These are phyloP conservation scores for Nephrotoma guestfalica DNA, from an alignment of 2,888 invertebrate species.

Conservation along the genomic window DNA sequence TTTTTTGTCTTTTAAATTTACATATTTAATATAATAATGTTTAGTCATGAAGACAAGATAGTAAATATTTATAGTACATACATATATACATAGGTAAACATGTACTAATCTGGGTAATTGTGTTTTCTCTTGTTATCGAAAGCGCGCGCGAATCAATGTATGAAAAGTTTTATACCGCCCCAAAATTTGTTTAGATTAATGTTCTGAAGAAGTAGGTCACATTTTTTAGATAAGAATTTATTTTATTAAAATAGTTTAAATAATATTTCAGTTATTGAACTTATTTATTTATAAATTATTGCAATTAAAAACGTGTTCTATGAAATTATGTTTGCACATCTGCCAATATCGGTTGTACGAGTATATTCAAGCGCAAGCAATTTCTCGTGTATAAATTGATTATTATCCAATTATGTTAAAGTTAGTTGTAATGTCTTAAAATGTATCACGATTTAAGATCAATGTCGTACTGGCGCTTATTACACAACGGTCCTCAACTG, in stretches of 20 bases:
- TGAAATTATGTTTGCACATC: background rate
- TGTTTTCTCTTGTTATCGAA: background rate
- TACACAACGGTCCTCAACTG: too few relatives aligned
- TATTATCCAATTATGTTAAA: too few relatives aligned
- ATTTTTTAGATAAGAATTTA: background rate
- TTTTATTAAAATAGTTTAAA: background rate
- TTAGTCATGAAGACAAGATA: background rate
- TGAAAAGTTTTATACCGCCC: background rate
- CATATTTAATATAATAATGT: background rate
- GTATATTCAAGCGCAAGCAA: too few relatives aligned
- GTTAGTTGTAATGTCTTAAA: too few relatives aligned
- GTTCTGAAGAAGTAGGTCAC: background rate
- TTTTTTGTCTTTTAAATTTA: background rate
- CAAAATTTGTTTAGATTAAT: background rate
- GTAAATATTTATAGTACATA: background rate
- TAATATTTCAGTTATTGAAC: background rate
- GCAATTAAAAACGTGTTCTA: background rate
- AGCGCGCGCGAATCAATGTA: background rate
- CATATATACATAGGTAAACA: background rate
- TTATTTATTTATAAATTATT: background rate
- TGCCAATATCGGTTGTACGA: background rate
- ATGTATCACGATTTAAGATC: too few relatives aligned
- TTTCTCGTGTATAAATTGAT: too few relatives aligned
- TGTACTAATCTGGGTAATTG: background rate
- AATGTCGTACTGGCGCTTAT: too few relatives aligned